A percentile compares a stretch with the other conserved stretches of the same genome.
phyloP scores from a whole-genome alignment of 2,797 vertebrate genomes.

The Heliangelus exortis region DNA sequence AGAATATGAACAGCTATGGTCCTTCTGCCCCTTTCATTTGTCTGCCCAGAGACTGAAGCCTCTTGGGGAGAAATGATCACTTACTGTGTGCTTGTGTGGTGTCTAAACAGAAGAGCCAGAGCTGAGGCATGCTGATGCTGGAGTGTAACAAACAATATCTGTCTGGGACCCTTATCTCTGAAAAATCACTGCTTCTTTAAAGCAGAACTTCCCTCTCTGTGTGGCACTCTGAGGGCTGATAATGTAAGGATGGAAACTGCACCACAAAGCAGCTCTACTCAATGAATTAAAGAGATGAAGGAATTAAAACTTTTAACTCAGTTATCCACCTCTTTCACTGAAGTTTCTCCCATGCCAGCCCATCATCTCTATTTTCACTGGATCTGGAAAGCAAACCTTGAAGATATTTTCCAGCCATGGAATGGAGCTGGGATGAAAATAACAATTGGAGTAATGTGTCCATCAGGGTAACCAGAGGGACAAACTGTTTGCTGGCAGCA shows the following conservation, averaged over 20 bases:
- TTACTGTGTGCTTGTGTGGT: background rate
- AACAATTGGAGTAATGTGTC: background rate
- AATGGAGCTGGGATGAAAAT: background rate
- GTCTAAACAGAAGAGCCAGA: background rate
- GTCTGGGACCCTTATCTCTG: background rate
- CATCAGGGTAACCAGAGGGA: background rate
- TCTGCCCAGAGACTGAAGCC: background rate
- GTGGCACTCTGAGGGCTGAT: background rate
- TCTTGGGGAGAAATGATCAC: background rate
- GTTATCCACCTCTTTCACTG: background rate
- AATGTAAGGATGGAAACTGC: background rate
- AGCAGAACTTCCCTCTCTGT: background rate
- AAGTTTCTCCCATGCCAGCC: background rate
- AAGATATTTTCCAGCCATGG: background rate
- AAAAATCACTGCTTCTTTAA: conserved; percentile 13
- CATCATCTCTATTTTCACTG: background rate
- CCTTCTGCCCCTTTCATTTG: background rate
- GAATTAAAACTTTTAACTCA: background rate
- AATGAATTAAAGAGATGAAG: background rate
- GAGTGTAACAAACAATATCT: background rate
- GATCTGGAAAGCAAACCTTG: background rate
- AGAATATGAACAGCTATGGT: background rate
- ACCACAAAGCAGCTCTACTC: background rate
- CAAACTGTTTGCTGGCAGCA: background rate
- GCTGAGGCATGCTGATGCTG: background rate